These are phyloP conservation scores for Cyanoderma ruficeps DNA, from an alignment of 2,113 vertebrate species.

Conservation along the genomic window DNA sequence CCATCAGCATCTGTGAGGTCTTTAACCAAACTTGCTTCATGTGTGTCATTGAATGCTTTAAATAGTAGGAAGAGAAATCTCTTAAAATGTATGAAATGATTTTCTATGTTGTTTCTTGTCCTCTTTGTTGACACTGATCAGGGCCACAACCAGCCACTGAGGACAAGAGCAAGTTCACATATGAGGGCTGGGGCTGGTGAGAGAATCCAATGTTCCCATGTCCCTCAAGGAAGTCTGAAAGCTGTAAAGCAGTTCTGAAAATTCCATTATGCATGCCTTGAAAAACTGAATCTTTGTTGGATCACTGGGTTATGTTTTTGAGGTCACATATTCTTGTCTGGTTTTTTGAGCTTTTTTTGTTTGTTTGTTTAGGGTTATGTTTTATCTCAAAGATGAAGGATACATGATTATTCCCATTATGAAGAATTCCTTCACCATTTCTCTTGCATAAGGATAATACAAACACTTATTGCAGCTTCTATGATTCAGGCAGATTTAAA, in stretches of 20 bases:
- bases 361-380: slow-evolving; percentile 14
- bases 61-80: neutral
- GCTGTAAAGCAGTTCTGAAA: slow-evolving; percentile 30
- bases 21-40: neutral
- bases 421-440: neutral
- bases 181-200: neutral
- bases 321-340: neutral
- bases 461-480: slow-evolving; percentile 60
- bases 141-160: neutral
- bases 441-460: neutral
- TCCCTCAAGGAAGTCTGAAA: neutral
- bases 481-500: slow-evolving; percentile 33
- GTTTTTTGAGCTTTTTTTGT: neutral
- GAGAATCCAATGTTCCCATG: neutral
- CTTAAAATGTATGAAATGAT: neutral
- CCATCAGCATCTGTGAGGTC: neutral
- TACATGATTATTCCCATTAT: neutral
- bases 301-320: slow-evolving; percentile 30
- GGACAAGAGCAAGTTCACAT: neutral
- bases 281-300: slow-evolving; percentile 27
- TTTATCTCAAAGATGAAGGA: slow-evolving; percentile 32
- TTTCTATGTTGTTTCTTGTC: neutral
- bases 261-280: slow-evolving; percentile 24
- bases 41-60: neutral
- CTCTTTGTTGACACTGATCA: neutral